Percentiles rank a stretch among this genome's conserved stretches.
Conservation (phyloP, 2,797 vertebrate species). For the Garrulus glandarius region DNA sequence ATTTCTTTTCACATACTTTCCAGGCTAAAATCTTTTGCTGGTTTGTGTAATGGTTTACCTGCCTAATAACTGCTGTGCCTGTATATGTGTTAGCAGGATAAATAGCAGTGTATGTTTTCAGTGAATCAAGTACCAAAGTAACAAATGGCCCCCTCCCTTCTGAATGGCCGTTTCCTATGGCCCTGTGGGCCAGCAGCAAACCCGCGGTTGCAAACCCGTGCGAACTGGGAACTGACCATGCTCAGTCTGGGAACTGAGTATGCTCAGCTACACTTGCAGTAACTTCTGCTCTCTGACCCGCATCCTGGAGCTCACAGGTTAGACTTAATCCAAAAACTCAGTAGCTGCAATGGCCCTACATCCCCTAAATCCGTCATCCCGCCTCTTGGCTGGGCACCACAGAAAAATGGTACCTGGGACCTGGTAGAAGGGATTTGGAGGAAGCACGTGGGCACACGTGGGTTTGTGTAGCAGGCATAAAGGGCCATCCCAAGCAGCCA, state of each 20-base stretch:
- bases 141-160: neutral
- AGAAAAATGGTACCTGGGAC: neutral
- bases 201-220: accelerated
- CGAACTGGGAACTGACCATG: neutral
- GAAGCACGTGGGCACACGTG: neutral
- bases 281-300: neutral
- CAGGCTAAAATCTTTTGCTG: conserved; percentile 24
- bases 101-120: neutral
- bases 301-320: neutral
- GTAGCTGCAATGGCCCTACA: neutral
- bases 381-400: neutral
- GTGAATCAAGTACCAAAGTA: neutral
- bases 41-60: neutral
- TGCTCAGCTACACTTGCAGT: neutral
- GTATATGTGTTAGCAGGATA: neutral
- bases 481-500: neutral
- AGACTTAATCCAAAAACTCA: neutral
- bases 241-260: neutral
- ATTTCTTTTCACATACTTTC: conserved; percentile 26
- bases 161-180: accelerated
- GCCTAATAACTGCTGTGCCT: neutral
- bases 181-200: neutral
- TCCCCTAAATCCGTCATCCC: neutral
- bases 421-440: neutral
- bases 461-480: neutral